These are phyloP conservation scores for Tarsius wallacei DNA, from an alignment of 2,797 vertebrate species.

Conservation along the genomic window DNA sequence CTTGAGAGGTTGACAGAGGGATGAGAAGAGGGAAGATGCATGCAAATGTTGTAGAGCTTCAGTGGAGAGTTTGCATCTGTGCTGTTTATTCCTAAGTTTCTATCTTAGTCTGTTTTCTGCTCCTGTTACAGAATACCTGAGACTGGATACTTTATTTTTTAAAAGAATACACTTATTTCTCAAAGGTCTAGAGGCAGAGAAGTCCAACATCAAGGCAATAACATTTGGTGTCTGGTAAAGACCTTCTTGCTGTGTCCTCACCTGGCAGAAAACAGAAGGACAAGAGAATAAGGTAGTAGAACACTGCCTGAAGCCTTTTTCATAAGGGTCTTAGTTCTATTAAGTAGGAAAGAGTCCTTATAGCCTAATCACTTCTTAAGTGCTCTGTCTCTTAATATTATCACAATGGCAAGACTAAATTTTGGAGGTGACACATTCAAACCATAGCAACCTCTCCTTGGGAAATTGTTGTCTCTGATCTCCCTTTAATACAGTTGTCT, in stretches of 20 bases:
- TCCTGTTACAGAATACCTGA: background rate
- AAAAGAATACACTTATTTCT: background rate
- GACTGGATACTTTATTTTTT: background rate
- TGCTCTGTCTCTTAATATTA: accelerated
- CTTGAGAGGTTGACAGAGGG: background rate
- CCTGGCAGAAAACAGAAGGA: background rate
- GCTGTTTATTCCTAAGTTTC: background rate
- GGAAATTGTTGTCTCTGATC: background rate
- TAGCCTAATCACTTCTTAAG: background rate
- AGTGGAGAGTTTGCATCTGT: background rate
- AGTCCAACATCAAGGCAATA: background rate
- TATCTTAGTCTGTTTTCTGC: background rate
- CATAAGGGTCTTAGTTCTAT: too few species aligned
- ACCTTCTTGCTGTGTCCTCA: background rate
- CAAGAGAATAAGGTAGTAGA: background rate
- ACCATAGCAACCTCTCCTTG: too few species aligned
- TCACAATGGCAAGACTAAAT: background rate
- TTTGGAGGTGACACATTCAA: background rate
- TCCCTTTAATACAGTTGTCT: background rate
- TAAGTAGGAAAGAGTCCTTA: background rate
- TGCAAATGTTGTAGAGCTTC: background rate
- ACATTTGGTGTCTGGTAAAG: background rate
- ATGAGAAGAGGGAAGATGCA: background rate
- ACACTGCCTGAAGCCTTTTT: too few species aligned
- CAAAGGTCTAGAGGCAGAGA: background rate